Evolutionary conservation across 2,888 invertebrate species (phyloP).

Genomic region (Melitaea athalia): DNA sequence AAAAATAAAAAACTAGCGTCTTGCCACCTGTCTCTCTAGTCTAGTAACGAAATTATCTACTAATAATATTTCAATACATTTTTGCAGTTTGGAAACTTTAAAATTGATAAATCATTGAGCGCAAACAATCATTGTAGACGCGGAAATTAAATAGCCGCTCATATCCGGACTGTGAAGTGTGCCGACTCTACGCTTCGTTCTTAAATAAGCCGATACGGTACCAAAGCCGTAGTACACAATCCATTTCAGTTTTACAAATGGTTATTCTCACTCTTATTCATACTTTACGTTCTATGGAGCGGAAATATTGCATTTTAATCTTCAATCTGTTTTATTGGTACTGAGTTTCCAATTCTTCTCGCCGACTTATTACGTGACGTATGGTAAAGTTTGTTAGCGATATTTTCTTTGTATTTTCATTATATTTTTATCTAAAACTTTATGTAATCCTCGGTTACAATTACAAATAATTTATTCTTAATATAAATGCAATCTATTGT

Average conservation of each 20-base stretch:
- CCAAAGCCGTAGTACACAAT: slow-evolving; percentile 16
- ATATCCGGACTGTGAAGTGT: slow-evolving; percentile 69
- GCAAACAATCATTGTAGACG: slow-evolving; percentile 69
- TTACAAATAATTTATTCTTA: neutral
- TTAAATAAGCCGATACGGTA: slow-evolving; percentile 22
- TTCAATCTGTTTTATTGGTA: slow-evolving; percentile 9
- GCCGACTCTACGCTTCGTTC: slow-evolving; percentile 40
- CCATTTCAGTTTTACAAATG: slow-evolving; percentile 29
- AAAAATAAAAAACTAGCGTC: too few species aligned
- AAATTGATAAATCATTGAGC: slow-evolving; percentile 50
- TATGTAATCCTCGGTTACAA: neutral
- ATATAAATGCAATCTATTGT: slow-evolving; percentile 13
- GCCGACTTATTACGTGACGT: slow-evolving; percentile 2
- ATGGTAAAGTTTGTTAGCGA: neutral
- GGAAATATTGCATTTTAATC: slow-evolving; percentile 24
- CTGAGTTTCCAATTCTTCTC: slow-evolving; percentile 8
- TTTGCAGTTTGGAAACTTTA: slow-evolving; percentile 33
- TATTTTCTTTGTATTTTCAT: neutral
- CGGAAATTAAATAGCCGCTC: slow-evolving; percentile 80
- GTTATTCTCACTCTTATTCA: slow-evolving; percentile 22
- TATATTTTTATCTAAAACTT: neutral
- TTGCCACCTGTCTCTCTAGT: neutral
- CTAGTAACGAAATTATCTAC: neutral
- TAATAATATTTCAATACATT: neutral
- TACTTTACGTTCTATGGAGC: slow-evolving; percentile 25